A percentile compares a stretch with the other conserved stretches of the same genome.
Evolutionary conservation across 2,797 vertebrate species (phyloP).

Genomic region (Garrulus glandarius): DNA sequence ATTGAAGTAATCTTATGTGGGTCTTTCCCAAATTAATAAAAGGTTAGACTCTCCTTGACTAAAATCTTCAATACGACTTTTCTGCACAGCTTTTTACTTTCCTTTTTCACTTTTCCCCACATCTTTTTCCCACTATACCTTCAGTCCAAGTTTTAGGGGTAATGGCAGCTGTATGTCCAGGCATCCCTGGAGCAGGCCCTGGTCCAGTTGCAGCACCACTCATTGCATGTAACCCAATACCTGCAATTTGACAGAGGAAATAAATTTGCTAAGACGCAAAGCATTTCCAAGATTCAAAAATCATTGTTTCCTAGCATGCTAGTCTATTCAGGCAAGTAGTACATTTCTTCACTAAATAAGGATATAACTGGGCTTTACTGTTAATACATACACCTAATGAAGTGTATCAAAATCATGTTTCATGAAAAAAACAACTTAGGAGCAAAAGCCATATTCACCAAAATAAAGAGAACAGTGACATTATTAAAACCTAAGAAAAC

Average conservation of each 20-base stretch:
- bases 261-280: neutral
- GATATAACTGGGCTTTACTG: neutral
- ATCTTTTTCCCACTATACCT: slow-evolving; percentile 62
- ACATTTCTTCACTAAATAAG: neutral
- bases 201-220: slow-evolving; percentile 74
- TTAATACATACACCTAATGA: neutral
- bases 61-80: neutral
- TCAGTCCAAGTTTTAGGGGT: slow-evolving; percentile 84
- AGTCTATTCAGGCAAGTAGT: neutral
- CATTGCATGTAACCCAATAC: slow-evolving; percentile 77
- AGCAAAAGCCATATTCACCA: neutral
- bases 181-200: slow-evolving; percentile 78
- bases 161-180: slow-evolving; percentile 76
- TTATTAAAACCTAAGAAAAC: neutral
- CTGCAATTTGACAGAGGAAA: slow-evolving; percentile 59
- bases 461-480: neutral
- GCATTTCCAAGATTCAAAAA: neutral
- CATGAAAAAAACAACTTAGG: neutral
- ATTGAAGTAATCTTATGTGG: neutral
- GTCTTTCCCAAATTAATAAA: neutral
- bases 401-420: neutral
- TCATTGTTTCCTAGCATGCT: neutral
- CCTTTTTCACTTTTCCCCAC: neutral
- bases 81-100: neutral
- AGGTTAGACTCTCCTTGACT: neutral